Conservation (phyloP, 2,888 invertebrate species). For the Drosophila maculinotata region DNA sequence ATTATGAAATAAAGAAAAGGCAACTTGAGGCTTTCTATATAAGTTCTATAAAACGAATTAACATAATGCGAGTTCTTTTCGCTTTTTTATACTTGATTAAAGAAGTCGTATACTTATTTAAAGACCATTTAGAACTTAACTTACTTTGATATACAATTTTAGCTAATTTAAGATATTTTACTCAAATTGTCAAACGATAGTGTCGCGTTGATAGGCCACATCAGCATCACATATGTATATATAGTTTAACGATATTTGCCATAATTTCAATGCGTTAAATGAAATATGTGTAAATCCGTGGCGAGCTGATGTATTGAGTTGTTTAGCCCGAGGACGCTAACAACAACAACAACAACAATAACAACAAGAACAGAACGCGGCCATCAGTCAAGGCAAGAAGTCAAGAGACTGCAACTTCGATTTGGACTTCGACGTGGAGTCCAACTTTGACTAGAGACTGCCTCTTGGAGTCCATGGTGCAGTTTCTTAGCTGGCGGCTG, state of each 20-base stretch:
- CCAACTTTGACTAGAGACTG: slow-evolving; percentile 6
- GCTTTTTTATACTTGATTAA: no score
- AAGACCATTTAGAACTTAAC: no score
- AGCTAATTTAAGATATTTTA: no score
- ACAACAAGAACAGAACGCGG: slow-evolving; percentile 48
- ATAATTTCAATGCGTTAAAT: slow-evolving; percentile 71
- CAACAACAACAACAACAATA: slow-evolving; percentile 27
- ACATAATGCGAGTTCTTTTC: no score
- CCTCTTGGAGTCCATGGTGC: slow-evolving; percentile 1
- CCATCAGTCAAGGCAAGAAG: slow-evolving; percentile 66
- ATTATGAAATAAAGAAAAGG: no score
- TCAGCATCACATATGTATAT: slow-evolving; percentile 55
- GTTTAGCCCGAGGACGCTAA: slow-evolving; percentile 70
- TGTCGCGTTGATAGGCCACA: slow-evolving; percentile 56
- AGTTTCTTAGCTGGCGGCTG: slow-evolving; percentile 31
- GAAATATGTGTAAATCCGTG: slow-evolving; percentile 63
- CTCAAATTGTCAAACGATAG: slow-evolving; percentile 46
- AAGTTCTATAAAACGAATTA: no score
- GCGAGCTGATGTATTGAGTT: slow-evolving; percentile 74
- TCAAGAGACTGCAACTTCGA: slow-evolving; percentile 23
- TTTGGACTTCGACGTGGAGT: background rate
- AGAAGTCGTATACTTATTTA: no score
- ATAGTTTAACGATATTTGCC: slow-evolving; percentile 68
- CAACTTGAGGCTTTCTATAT: no score
- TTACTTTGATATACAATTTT: no score